These are phyloP conservation scores for Papilio polytes DNA, from an alignment of 1,140 invertebrate species.

Conservation along the genomic window DNA sequence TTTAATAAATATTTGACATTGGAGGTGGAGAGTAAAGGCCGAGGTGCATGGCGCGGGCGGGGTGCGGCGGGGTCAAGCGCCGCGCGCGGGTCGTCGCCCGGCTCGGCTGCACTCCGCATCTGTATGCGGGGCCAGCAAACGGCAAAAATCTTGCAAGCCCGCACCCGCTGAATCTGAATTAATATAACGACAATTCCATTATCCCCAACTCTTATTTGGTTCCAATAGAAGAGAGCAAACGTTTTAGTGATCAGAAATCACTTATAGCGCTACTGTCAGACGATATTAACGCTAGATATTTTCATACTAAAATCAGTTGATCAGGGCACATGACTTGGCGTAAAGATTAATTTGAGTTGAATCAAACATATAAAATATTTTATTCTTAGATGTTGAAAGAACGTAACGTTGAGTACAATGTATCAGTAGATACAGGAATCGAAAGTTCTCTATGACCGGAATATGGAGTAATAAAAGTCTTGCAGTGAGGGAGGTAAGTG, in stretches of 20 bases:
- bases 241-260: background rate
- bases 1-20: conserved; percentile 36
- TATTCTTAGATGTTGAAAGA: background rate
- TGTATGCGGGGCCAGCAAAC: conserved; percentile 65
- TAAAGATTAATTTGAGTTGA: background rate
- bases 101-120: conserved; percentile 58
- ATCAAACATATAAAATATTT: background rate
- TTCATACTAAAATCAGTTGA: background rate
- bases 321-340: background rate
- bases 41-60: background rate
- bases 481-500: conserved; percentile 11
- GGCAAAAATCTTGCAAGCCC: conserved; percentile 63
- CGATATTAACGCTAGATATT: background rate
- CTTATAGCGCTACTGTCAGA: background rate
- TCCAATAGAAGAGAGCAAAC: background rate
- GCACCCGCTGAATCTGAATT: conserved; percentile 54
- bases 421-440: background rate
- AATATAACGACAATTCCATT: conserved; percentile 56
- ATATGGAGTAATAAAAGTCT: background rate
- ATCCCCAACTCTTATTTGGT: conserved; percentile 26
- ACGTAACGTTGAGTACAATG: background rate
- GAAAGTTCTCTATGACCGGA: background rate
- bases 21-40: conserved; percentile 22
- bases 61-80: conserved; percentile 63
- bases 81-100: conserved; percentile 71